Percentiles rank a stretch among this genome's conserved stretches.
phyloP scores from a whole-genome alignment of 2,113 vertebrate genomes.

The Eptesicus fuscus region DNA sequence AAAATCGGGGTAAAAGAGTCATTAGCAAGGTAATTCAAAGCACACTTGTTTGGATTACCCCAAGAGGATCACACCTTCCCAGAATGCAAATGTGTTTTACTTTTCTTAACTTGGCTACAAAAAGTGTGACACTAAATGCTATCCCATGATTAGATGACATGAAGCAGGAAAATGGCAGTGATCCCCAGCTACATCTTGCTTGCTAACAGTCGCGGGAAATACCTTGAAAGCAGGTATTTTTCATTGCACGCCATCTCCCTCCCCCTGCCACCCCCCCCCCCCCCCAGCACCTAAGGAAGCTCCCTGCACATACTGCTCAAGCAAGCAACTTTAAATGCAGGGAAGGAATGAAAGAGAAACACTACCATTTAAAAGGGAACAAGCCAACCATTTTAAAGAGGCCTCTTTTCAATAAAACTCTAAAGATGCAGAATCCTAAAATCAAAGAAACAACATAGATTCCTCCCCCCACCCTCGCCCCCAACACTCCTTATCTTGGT shows the following conservation, averaged over 20 bases:
- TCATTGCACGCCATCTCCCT: background rate
- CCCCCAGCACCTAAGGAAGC: background rate
- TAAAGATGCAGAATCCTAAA: background rate
- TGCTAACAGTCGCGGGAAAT: background rate
- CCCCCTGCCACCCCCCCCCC: background rate
- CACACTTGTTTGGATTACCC: background rate
- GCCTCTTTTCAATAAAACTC: conserved; percentile 22
- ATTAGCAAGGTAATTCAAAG: background rate
- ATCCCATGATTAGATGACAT: background rate
- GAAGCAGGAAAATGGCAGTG: conserved; percentile 20
- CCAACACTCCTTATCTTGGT: background rate
- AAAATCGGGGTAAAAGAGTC: background rate
- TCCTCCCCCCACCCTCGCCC: background rate
- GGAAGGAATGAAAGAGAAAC: background rate
- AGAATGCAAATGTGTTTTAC: background rate
- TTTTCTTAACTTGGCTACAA: background rate
- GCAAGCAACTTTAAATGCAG: background rate
- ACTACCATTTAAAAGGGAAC: background rate
- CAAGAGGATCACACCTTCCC: background rate
- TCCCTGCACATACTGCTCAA: background rate
- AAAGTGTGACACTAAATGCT: conserved; percentile 12
- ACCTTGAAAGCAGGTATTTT: background rate
- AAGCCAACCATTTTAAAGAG: background rate
- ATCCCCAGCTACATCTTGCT: background rate
- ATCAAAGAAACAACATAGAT: conserved; percentile 13